Percentiles rank a stretch among this genome's conserved stretches.
phyloP scores from a whole-genome alignment of 2,113 vertebrate genomes.

The Cyprinus carpio region DNA sequence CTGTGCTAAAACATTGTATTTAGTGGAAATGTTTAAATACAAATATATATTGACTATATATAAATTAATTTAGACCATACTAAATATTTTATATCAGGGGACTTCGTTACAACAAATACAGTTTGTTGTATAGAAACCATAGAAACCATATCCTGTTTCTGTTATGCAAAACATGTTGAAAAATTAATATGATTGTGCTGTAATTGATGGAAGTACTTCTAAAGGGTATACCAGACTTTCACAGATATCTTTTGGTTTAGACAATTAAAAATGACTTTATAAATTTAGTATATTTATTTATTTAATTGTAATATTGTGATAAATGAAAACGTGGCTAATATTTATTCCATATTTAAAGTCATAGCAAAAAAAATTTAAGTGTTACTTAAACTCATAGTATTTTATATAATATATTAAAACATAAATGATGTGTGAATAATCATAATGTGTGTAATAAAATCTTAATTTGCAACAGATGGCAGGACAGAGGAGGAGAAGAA shows the following conservation, averaged over 20 bases:
- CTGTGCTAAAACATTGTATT: not conserved
- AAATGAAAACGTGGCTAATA: not conserved
- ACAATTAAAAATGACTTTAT: no score
- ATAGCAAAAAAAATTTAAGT: no score
- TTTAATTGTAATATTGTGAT: not conserved
- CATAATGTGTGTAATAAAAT: not conserved
- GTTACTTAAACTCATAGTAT: not conserved
- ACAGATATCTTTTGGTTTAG: no score
- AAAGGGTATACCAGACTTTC: no score
- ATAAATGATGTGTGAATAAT: not conserved
- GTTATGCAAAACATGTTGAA: not conserved
- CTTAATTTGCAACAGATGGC: conserved; percentile 70
- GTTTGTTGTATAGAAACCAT: conserved; percentile 20
- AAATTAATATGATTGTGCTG: no score
- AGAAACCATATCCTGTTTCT: not conserved
- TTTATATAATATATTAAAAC: not conserved
- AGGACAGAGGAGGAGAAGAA: conserved; percentile 87
- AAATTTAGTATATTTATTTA: no score
- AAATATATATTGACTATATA: no score
- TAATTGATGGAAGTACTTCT: no score
- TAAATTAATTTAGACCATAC: not conserved
- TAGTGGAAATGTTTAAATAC: not conserved
- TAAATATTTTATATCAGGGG: not conserved
- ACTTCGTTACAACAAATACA: not conserved
- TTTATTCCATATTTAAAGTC: not conserved